Conservation (phyloP, 2,888 invertebrate species). For the Holacanthella duospinosa region DNA sequence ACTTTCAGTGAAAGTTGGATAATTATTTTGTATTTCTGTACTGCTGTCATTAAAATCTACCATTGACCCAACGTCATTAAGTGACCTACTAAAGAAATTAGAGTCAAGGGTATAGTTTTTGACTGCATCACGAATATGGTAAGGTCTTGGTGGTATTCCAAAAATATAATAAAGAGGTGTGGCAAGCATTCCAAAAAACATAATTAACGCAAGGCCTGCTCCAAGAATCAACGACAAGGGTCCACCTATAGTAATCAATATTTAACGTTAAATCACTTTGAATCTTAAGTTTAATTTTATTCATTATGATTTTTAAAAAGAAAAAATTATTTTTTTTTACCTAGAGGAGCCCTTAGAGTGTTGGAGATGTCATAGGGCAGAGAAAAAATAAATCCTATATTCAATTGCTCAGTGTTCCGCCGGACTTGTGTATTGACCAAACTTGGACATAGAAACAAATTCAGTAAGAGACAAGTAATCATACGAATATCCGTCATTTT, state of each 20-base stretch:
- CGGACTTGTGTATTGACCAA: conserved; percentile 4
- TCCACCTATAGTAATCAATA: no score
- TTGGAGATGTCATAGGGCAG: conserved; percentile 35
- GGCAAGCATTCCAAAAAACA: conserved; percentile 28
- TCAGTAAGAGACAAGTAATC: not conserved
- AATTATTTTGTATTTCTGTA: not conserved
- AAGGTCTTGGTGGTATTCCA: conserved; percentile 28
- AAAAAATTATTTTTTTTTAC: conserved; percentile 7
- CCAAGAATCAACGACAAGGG: conserved; percentile 18
- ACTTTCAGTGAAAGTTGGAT: conserved; percentile 24
- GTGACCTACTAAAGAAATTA: not conserved
- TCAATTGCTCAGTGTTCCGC: conserved; percentile 23
- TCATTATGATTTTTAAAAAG: not conserved
- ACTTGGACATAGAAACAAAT: no score
- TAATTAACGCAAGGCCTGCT: conserved; percentile 22
- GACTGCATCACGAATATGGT: conserved; percentile 20
- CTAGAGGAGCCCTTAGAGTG: conserved; percentile 28
- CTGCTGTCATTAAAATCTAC: not conserved
- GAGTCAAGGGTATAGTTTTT: not conserved
- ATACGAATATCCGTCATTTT: no score
- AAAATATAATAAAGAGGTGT: conserved; percentile 31
- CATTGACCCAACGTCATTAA: not conserved
- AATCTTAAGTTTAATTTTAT: not conserved
- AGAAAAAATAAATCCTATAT: conserved; percentile 29
- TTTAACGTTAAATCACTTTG: no score